phyloP scores from a whole-genome alignment of 2,797 vertebrate genomes.

The Nothura maculosa region DNA sequence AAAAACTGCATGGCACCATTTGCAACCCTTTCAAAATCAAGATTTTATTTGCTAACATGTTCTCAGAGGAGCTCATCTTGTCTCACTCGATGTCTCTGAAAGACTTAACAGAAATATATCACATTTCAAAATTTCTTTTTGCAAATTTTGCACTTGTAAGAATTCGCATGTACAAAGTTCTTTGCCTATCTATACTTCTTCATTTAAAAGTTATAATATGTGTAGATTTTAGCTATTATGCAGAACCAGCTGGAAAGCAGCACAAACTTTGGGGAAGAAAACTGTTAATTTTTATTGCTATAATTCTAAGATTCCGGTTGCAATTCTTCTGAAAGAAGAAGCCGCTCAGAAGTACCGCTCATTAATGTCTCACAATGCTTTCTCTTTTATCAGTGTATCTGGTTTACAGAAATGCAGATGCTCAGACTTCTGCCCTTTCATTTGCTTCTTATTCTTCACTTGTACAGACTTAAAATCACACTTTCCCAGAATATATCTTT shows the following conservation, averaged over 20 bases:
- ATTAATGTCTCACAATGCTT: slow-evolving; percentile 31
- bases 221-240: not conserved
- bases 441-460: slow-evolving; percentile 43
- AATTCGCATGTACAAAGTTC: not conserved
- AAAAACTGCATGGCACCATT: not conserved
- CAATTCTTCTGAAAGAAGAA: not conserved
- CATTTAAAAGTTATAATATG: not conserved
- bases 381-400: slow-evolving; percentile 49
- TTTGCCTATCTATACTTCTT: not conserved
- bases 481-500: slow-evolving; percentile 28
- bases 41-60: not conserved
- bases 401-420: slow-evolving; percentile 63
- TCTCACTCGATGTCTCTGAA: not conserved
- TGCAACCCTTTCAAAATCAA: not conserved
- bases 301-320: slow-evolving; percentile 47
- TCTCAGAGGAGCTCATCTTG: slow-evolving; percentile 1
- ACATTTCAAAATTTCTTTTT: not conserved
- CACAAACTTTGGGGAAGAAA: slow-evolving; percentile 19
- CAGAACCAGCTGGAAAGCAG: slow-evolving; percentile 18
- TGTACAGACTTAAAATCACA: slow-evolving; percentile 29
- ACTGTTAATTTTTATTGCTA: slow-evolving; percentile 28
- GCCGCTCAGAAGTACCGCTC: not conserved
- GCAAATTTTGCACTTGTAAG: not conserved
- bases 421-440: slow-evolving; percentile 28
- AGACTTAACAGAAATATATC: not conserved